A percentile compares a stretch with the other conserved stretches of the same genome.
These are phyloP conservation scores for Helleia helle DNA, from an alignment of 2,888 invertebrate species.

Conservation along the genomic window DNA sequence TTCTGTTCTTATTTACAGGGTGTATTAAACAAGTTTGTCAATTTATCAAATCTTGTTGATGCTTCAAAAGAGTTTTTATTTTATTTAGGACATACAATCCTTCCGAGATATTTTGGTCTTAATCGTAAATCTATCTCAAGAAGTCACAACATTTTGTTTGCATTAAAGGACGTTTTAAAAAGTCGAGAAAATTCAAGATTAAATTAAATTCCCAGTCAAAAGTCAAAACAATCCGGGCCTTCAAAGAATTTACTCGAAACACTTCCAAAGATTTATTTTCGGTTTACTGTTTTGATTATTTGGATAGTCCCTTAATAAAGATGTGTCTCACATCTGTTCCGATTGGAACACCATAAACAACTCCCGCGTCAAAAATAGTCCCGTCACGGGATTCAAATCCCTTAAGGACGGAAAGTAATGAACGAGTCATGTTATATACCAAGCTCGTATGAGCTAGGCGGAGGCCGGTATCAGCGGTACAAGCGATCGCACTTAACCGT, in stretches of 20 bases:
- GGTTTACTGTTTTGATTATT: constrained; percentile 7
- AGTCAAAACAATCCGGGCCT: not conserved
- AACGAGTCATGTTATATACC: constrained; percentile 35
- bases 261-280: constrained; percentile 2
- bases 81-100: no score
- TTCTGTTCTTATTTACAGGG: no score
- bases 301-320: not conserved
- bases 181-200: constrained; percentile 1
- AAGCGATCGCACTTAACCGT: constrained; percentile 70
- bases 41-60: no score
- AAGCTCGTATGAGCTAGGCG: constrained; percentile 36
- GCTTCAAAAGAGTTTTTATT: no score
- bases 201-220: not conserved
- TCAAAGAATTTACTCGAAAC: constrained; percentile 6
- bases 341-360: constrained; percentile 17
- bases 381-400: constrained; percentile 21
- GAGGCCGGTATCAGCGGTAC: constrained; percentile 59
- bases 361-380: constrained; percentile 21
- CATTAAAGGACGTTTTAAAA: not conserved
- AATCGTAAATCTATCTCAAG: not conserved
- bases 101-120: not conserved
- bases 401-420: constrained; percentile 36
- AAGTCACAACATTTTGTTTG: constrained; percentile 2
- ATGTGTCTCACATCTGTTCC: constrained; percentile 7
- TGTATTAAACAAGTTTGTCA: no score